Evolutionary conservation across 2,888 invertebrate genomes (phyloP), one percentile per base, ranked within the genome.

Genomic region (Himalopsyche kuldschensis): DNA sequence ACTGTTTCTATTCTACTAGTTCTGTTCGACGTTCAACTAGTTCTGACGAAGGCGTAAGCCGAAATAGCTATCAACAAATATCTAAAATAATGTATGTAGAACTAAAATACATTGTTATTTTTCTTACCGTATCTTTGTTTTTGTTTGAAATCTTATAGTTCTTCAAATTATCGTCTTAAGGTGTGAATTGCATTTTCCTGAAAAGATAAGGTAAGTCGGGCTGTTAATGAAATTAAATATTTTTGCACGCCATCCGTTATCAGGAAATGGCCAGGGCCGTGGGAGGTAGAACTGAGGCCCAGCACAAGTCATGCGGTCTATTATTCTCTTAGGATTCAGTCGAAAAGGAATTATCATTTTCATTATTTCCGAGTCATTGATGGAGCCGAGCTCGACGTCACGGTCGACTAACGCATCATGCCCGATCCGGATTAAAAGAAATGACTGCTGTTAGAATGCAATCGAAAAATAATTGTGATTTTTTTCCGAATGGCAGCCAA

Each of bases 381-480:
- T 24, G 6, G 24, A 55, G 55, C 55, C 55, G 27, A 69, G 69
- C 11, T 15, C 24, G 24, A 69, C 69, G 75, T 81, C 55, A 47
- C 76, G 76, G 76, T 76, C 10, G 46, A 27, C 31, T 75, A 20
- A 75, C 31, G 47, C 76, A 55, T 81, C 75, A 75, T 75, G 75
- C 76, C 24, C 80, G 76, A 81, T 81, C 76, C 80, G 47, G 76
- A 81, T 76, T 76, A 81, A 31, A 76, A 47, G 79, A 75, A 81
- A 76, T 32, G 11, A 81, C n/a, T 20, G n/a, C 41, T 41, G 76
- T 11, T 35, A 32, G 8, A 76, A 47, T 81, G 76, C 76, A 48
- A 32, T 48, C 32, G 76, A 30, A 31, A 79, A 55, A 81, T 6
- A 69, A 69, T 69, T 69, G 69, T 69, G 27, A 69, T 69, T 69